Evolutionary conservation across 2,113 vertebrate species (phyloP).

Genomic region (Rissa tridactyla): DNA sequence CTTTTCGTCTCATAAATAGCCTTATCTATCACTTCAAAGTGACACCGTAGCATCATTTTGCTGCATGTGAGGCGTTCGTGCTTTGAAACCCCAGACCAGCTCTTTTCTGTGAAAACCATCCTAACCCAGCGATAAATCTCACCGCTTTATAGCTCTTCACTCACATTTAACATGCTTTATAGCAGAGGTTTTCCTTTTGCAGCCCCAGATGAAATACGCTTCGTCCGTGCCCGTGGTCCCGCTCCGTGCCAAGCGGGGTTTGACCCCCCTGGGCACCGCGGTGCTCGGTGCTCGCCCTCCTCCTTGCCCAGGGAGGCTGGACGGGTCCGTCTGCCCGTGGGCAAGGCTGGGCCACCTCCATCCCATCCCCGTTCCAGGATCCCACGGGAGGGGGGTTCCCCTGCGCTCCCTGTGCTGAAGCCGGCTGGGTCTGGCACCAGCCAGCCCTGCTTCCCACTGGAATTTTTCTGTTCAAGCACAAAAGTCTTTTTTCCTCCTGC

Average conservation of each 20-base stretch:
- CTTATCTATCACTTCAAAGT: neutral
- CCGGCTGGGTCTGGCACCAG: fast-evolving
- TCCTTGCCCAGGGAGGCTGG: neutral
- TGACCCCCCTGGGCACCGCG: neutral
- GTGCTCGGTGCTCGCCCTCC: fast-evolving
- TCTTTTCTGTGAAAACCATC: neutral
- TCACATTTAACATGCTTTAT: neutral
- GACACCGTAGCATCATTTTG: neutral
- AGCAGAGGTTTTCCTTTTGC: neutral
- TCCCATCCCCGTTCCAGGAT: neutral
- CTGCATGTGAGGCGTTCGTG: neutral
- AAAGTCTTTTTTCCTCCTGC: neutral
- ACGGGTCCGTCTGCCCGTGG: fast-evolving
- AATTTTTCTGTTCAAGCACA: neutral
- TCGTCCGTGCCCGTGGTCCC: fast-evolving
- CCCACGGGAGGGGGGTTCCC: neutral
- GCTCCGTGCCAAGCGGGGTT: fast-evolving
- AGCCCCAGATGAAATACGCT: neutral
- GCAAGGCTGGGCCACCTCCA: neutral
- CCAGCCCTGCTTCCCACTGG: neutral
- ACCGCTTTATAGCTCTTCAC: neutral
- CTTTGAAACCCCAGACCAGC: neutral
- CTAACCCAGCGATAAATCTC: neutral
- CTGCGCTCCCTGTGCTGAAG: neutral
- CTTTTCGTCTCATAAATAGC: neutral